phyloP scores from a whole-genome alignment of 2,888 invertebrate genomes.

The Eristalis tenax region DNA sequence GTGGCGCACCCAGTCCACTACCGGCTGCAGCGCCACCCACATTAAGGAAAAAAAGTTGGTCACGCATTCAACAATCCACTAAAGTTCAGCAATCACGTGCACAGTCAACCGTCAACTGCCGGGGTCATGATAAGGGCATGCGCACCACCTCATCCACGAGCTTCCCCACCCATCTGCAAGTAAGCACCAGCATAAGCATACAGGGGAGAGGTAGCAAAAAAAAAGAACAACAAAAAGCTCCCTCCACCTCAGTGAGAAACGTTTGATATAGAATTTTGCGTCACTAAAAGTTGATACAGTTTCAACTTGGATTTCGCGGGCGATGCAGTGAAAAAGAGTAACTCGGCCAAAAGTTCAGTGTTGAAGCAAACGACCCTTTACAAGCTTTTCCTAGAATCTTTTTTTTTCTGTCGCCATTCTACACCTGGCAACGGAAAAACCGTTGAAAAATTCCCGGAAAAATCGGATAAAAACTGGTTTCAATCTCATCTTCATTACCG shows the following conservation, averaged over 20 bases:
- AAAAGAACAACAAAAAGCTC: constrained; percentile 33
- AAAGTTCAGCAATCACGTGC: constrained; percentile 27
- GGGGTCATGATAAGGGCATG: constrained; percentile 23
- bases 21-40: no score
- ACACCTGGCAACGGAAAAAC: constrained; percentile 16
- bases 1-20: no score
- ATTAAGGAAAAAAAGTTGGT: background rate
- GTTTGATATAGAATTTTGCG: constrained; percentile 69
- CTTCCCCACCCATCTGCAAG: constrained; percentile 18
- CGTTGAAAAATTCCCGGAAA: background rate
- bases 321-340: constrained; percentile 59
- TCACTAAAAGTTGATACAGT: constrained; percentile 68
- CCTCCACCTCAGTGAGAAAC: constrained; percentile 23
- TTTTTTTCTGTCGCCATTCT: background rate
- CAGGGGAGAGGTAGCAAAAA: background rate
- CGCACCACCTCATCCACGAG: constrained; percentile 22
- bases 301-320: constrained; percentile 66
- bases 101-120: background rate
- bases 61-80: background rate
- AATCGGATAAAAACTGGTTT: constrained; percentile 51
- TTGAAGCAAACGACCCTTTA: constrained; percentile 59
- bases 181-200: background rate
- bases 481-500: constrained; percentile 20
- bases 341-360: constrained; percentile 54
- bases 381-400: constrained; percentile 61